Conservation (phyloP, 2,797 vertebrate species). For the Meriones psammophilus region DNA sequence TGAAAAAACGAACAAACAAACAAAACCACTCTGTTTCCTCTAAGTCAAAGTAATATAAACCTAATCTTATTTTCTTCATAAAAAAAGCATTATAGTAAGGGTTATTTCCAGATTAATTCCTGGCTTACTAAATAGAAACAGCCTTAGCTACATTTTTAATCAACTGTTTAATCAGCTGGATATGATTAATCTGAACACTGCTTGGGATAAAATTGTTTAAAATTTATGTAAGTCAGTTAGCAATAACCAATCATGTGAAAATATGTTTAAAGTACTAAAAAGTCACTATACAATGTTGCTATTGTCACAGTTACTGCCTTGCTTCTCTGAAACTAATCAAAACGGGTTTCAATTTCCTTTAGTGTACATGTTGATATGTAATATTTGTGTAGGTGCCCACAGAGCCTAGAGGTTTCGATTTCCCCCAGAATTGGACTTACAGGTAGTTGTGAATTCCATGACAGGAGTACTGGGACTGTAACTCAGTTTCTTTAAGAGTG, state of each 20-base stretch:
- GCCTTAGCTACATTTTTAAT: constrained; percentile 63
- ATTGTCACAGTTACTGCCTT: constrained; percentile 42
- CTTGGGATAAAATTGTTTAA: constrained; percentile 65
- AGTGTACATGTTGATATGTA: neutral
- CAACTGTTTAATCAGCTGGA: constrained; percentile 66
- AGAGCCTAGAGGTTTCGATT: neutral
- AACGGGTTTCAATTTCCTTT: neutral
- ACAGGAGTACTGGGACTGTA: neutral
- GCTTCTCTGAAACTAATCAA: constrained; percentile 58
- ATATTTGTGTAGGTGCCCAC: neutral
- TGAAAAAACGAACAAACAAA: neutral
- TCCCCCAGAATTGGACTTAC: neutral
- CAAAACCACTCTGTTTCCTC: constrained; percentile 32
- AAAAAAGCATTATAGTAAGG: constrained; percentile 55
- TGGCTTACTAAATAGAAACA: constrained; percentile 66
- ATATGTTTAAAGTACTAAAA: constrained; percentile 43
- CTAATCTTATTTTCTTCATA: constrained; percentile 72
- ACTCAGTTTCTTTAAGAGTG: neutral
- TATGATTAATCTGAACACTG: constrained; percentile 61
- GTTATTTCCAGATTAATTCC: constrained; percentile 64
- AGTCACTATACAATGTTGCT: constrained; percentile 44
- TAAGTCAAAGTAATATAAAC: constrained; percentile 66
- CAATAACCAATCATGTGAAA: constrained; percentile 54
- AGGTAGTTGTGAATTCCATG: neutral
- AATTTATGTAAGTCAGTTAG: constrained; percentile 68